Evolutionary conservation across 2,888 invertebrate genomes (phyloP).

Genomic region (Torymus aiolomorphi): DNA sequence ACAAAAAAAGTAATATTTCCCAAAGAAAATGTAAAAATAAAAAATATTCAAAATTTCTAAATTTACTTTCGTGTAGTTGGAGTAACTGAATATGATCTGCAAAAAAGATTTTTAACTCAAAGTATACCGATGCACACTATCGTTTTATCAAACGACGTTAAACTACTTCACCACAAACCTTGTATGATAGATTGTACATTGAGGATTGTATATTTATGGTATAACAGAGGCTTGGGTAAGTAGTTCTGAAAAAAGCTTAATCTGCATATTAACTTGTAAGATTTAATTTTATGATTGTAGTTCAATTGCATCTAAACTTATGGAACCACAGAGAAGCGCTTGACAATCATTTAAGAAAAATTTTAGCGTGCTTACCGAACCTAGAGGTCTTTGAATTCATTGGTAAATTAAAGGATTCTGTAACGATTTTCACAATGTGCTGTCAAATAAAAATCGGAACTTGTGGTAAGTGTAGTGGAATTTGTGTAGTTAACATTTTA

Average conservation of each 20-base stretch:
- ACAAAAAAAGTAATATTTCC: too few species aligned
- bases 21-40: background rate
- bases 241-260: background rate
- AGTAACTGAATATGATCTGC: conserved; percentile 35
- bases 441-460: conserved; percentile 39
- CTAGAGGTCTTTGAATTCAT: conserved; percentile 33
- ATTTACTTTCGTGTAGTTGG: conserved; percentile 27
- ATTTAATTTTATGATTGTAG: conserved; percentile 10
- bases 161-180: conserved; percentile 23
- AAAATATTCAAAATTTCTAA: conserved; percentile 10
- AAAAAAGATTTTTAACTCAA: conserved; percentile 29
- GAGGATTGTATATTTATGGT: conserved; percentile 36
- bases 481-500: background rate
- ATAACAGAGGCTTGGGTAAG: conserved; percentile 38
- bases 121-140: conserved; percentile 40
- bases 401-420: conserved; percentile 21
- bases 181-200: conserved; percentile 47
- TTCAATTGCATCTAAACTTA: conserved; percentile 25
- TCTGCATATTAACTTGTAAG: background rate
- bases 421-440: conserved; percentile 45
- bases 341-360: conserved; percentile 43
- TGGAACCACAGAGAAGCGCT: conserved; percentile 39
- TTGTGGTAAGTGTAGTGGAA: conserved; percentile 18
- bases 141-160: conserved; percentile 19
- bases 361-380: conserved; percentile 38